Base-by-base conservation (phyloP, 1,140 invertebrate genomes). In the Chironomus tepperi region DNA sequence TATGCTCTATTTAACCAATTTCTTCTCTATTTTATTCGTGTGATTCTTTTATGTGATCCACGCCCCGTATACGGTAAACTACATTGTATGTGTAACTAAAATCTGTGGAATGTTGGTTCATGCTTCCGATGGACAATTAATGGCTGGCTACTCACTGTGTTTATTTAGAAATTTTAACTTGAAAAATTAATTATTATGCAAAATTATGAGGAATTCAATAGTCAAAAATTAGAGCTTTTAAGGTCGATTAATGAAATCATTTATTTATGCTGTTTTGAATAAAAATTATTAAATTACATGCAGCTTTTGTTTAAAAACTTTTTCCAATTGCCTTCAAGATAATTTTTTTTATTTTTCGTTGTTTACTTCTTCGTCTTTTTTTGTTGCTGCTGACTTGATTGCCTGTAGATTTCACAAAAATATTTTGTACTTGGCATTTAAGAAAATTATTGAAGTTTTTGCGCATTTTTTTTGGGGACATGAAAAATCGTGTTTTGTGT, bases 191-290 rank as follows among this genome's bases (percentile, higher is more conserved):
- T 57, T 57, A 12, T 57, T 57, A 57, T 57, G 47, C 47, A 57
- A 57, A 57, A 57, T 12, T 43, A 43, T 57, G 47, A 10, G 47
- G 12, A 15, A n/a, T 57, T 5, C 12, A 57, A 57, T 57, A 57
- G n/a, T n/a, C 43, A 47, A 57, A 57, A 15, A n/a, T 34, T 34
- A 34, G 47, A n/a, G 47, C 12, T 57, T 34, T 57, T 57, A 74
- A 74, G 47, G 43, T 74, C 42, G 24, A 42, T 74, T 75, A 16
- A 76, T 24, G 43, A 74, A 74, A 73, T 72, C 73, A 73, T 16
- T 34, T 34, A 34, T 34, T 34, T 34, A 2, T 34, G 24, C 24
- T 34, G 24, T 34, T 34, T 34, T 34, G 24, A 34, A 34, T 34
- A 34, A n/a, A n/a, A 34, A 34, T 34, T 34, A 34, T 34, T 34